Percentiles rank a stretch among this genome's conserved stretches.
Evolutionary conservation across 2,113 vertebrate genomes (phyloP).

Genomic region (Tinamus guttatus): DNA sequence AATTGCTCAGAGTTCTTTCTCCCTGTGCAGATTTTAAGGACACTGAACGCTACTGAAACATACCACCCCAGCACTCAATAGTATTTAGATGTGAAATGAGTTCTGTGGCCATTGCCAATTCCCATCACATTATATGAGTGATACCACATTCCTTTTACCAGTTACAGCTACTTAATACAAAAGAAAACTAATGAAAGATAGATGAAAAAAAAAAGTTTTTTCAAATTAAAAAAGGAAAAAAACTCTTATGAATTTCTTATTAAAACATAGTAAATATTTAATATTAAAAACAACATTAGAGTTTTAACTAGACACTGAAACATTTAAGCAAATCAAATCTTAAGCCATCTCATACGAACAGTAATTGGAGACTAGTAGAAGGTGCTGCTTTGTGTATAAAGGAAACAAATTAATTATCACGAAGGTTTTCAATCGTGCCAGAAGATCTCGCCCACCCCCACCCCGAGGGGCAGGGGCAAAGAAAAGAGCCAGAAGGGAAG

Average conservation of each 20-base stretch:
- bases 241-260: neutral
- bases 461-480: neutral
- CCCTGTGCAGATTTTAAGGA: neutral
- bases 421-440: neutral
- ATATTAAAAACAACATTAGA: neutral
- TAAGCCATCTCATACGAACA: neutral
- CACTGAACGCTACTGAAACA: neutral
- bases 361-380: neutral
- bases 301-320: neutral
- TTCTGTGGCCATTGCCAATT: neutral
- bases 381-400: neutral
- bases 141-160: neutral
- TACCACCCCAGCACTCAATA: rapidly evolving
- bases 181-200: neutral
- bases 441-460: neutral
- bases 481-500: neutral
- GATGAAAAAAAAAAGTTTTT: neutral
- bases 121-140: neutral
- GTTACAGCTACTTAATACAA: neutral
- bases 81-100: neutral
- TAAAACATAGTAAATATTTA: neutral
- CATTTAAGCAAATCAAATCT: neutral
- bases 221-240: neutral
- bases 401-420: neutral
- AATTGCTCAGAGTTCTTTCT: neutral